Conservation (phyloP, 2,888 invertebrate species). For the Eupithecia tripunctaria region DNA sequence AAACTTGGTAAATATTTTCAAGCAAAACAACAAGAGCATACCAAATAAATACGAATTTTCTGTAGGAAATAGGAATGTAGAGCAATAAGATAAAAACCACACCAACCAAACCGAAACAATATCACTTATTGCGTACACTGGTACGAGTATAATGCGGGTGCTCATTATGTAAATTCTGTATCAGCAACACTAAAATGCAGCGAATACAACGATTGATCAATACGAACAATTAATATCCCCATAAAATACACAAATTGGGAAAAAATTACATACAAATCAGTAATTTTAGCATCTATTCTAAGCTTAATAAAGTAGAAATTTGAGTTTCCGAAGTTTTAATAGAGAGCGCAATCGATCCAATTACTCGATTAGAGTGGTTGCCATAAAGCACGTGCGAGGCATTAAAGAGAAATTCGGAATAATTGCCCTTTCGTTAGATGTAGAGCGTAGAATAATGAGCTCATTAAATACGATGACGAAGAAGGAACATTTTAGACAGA, state of each 20-base stretch:
- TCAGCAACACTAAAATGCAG: constrained; percentile 55
- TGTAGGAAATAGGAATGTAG: neutral
- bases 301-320: constrained; percentile 49
- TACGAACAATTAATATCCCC: constrained; percentile 68
- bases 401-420: constrained; percentile 73
- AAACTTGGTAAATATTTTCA: constrained; percentile 26
- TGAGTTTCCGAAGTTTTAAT: constrained; percentile 55
- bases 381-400: constrained; percentile 62
- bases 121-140: neutral
- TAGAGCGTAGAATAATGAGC: constrained; percentile 45
- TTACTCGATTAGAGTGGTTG: constrained; percentile 58
- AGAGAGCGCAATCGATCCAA: constrained; percentile 68
- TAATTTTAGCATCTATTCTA: constrained; percentile 44
- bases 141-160: constrained; percentile 53
- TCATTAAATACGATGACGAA: constrained; percentile 55
- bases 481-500: constrained; percentile 20
- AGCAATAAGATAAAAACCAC: neutral
- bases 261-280: constrained; percentile 39
- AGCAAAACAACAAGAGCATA: neutral
- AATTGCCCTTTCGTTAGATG: constrained; percentile 62
- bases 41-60: neutral
- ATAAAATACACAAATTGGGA: constrained; percentile 70
- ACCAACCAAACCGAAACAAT: neutral
- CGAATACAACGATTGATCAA: constrained; percentile 57
- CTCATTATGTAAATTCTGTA: constrained; percentile 63